phyloP scores from a whole-genome alignment of 2,888 invertebrate genomes.

The Drosophila anomalata region DNA sequence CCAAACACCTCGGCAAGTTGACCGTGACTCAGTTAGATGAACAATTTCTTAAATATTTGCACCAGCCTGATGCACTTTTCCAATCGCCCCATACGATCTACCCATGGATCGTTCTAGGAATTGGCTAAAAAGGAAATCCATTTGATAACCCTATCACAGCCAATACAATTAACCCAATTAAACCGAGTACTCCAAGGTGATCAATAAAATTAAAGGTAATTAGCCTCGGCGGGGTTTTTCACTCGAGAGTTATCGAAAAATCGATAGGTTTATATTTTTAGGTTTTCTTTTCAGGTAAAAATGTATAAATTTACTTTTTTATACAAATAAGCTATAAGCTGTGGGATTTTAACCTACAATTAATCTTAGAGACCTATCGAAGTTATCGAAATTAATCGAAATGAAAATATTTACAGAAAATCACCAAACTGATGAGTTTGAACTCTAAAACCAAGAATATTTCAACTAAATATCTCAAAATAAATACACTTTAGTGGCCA shows the following conservation, averaged over 20 bases:
- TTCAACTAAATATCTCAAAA: no score
- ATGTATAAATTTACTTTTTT: no score
- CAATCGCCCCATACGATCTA: no score
- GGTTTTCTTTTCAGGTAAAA: no score
- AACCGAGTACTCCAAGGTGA: slow-evolving; percentile 13
- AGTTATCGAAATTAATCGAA: no score
- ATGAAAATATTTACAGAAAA: no score
- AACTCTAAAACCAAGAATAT: no score
- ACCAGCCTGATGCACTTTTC: slow-evolving; percentile 52
- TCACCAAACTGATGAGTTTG: no score
- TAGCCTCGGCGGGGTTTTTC: not conserved
- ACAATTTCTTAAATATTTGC: slow-evolving; percentile 71
- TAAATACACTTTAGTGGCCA: no score
- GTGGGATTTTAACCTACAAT: no score
- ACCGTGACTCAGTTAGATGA: slow-evolving; percentile 72
- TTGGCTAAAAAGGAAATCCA: slow-evolving; percentile 1
- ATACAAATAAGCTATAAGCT: no score
- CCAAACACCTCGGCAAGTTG: slow-evolving; percentile 40
- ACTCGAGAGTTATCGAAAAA: not conserved
- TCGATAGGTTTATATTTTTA: not conserved
- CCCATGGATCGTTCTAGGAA: slow-evolving; percentile 12
- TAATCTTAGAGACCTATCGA: no score
- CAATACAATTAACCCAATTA: slow-evolving; percentile 25
- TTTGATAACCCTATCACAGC: slow-evolving; percentile 9
- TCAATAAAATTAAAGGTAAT: not conserved